phyloP scores from a whole-genome alignment of 2,113 vertebrate genomes.

The Hippocampus barbouri region DNA sequence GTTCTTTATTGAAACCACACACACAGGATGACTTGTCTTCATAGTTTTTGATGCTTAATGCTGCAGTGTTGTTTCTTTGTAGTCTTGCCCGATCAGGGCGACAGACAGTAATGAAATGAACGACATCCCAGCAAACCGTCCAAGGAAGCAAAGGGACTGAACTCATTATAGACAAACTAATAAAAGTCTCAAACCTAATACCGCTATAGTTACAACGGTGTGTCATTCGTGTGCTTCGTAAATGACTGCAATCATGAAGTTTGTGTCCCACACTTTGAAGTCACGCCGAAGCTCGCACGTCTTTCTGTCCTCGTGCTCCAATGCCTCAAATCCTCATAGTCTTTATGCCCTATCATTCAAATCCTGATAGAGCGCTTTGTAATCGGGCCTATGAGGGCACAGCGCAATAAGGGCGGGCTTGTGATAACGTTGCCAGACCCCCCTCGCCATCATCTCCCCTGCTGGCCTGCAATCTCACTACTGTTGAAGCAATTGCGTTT shows the following conservation, averaged over 20 bases:
- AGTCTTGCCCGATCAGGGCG: constrained; percentile 47
- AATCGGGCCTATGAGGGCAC: background rate
- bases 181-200: constrained; percentile 28
- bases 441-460: too few species aligned
- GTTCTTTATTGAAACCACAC: background rate
- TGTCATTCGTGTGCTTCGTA: background rate
- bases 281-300: constrained; percentile 34
- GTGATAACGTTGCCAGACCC: background rate
- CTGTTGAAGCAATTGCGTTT: background rate
- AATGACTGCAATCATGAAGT: background rate
- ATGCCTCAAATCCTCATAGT: background rate
- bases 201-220: background rate
- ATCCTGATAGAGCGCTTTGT: constrained; percentile 7
- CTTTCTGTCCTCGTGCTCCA: constrained; percentile 37
- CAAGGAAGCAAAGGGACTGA: constrained; percentile 24
- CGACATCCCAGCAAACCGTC: constrained; percentile 32
- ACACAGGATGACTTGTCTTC: constrained; percentile 27
- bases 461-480: background rate
- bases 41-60: constrained; percentile 42
- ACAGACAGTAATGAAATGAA: constrained; percentile 59
- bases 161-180: constrained; percentile 50
- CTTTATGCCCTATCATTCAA: constrained; percentile 19
- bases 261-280: constrained; percentile 9
- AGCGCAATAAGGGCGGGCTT: background rate
- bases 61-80: constrained; percentile 35